Base-by-base conservation (phyloP, 23 tunicate species). In the Styela plicata region DNA sequence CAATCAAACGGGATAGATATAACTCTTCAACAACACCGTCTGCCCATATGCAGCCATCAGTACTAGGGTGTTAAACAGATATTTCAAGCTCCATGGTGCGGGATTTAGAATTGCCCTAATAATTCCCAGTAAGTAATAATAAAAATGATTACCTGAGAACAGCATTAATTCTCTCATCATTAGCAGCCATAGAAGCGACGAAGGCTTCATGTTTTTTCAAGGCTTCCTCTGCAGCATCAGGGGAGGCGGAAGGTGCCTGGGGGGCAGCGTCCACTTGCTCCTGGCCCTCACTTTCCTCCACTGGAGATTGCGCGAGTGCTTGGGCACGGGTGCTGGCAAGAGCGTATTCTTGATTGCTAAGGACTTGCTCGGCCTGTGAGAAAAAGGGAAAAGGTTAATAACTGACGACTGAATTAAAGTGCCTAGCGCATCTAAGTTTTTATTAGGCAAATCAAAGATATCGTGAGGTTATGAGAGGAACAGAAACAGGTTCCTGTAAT, bases 271-370 rank as follows among this genome's bases (percentile, higher is more conserved):
- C 81, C 0, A 76, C 81, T 0, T 22, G 28, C 1, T 76, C 81
- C 31, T 76, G 64, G 16, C 81, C 81, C 7, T 76, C 81, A 19
- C 22, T 26, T 52, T 76, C 81, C 0, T 76, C 66, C 10, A 76
- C 65, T 7, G 81, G 81, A 0, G 66, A 76, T 24, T 69, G 31
- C 0, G 93, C 69, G 24, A 74, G 27, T 31, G 89, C 85, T 1
- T 84, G 79, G 22, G 94, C 66, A 18, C 83, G 79, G 16, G 93
- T 75, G 24, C 80, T 86, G 1, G 91, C 91, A 75, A 93, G 57
- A 2, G 87, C 93, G 69, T 88, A 93, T 44, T 93, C 98, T 80
- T 93, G 98, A 65, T 88, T 93, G 83, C 86, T 93, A 23, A 93
- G 87, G 25, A 93, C 30, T 75, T 93, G 93, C 36, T 93, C 98